Base-by-base conservation (phyloP, 2,888 invertebrate species). In the Pycnomerus fuliginosus region DNA sequence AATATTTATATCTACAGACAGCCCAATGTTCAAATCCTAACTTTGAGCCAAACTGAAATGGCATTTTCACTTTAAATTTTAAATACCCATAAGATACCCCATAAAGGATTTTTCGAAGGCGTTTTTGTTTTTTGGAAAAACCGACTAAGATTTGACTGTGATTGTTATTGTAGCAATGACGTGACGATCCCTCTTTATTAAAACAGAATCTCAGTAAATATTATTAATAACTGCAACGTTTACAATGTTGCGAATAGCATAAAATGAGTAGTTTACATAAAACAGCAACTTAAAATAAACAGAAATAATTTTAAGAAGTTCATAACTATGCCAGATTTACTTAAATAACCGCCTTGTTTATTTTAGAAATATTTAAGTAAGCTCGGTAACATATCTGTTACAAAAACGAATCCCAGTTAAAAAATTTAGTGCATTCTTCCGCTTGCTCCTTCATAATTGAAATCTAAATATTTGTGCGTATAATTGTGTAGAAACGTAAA, bases 281-380 rank as follows among this genome's bases (percentile, higher is more conserved):
- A 56, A 50, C 54, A 57, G 51, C 39, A 49, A 54, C 48, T 55
- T 55, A 55, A 58, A 56, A 60, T 57, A 60, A 58, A 56, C 60
- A 54, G 53, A 53, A 56, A 55, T 55, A 53, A 48, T 51, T 53
- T 51, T 53, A 47, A 54, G 48, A 44, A 52, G 47, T 51, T 54
- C 53, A 49, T 55, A 51, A 53, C 50, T 42, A 44, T 37, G 50
- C 45, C 43, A 52, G 48, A 50, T 44, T 52, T 42, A 42, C 49
- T 45, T 44, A 33, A 45, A 51, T 44, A 39, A 52, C 36, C 37
- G 36, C 31, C 23, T 23, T 52, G 52, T 52, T 52, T 52, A 31
- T 48, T 48, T 48, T 48, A 48, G 43, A 48, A 48, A 50, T 52
- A 47, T 50, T 44, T 41, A 43, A 46, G 34, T 38, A 39, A 36